Evolutionary conservation across 2,113 vertebrate genomes (phyloP), one percentile per base, ranked within the genome.

Genomic region (Rhabdomys dilectus): DNA sequence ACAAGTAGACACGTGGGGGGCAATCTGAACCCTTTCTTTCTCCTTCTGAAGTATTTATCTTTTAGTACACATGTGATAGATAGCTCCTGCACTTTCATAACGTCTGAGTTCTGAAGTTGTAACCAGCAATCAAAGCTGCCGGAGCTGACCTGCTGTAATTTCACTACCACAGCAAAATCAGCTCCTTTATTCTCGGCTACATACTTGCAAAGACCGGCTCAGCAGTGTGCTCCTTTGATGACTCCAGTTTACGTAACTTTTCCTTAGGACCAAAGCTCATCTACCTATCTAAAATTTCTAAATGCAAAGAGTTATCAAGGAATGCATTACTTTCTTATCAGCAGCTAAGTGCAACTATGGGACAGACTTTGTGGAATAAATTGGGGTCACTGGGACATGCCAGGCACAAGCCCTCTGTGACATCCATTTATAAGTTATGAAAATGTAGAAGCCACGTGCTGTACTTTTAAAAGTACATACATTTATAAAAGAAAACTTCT

Each of bases 61-160:
- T 97, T 97, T 97, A 98, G 97, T 81, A 95, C 86, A 96, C 66
- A 96, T 17, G 77, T 95, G 97, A 96, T 96, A 80, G 93, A 92
- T 97, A 80, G 92, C 90, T 92, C 96, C 97, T 96, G 92, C 84
- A 97, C 98, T 98, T 98, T 97, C 97, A 97, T 98, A 98, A 97
- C 97, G 96, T 97, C 97, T 97, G 97, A 98, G 98, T 98, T 97
- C 96, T 97, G 72, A 97, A 97, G 96, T 91, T 94, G 93, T 95
- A 97, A 98, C 97, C 94, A 97, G 97, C 97, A 98, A 98, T 98
- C 98, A 98, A 95, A 98, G 96, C 98, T 97, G 77, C 93, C 96
- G 97, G 96, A 97, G 90, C 84, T 97, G 96, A 96, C 97, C 81
- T 73, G 96, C 80, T 93, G 72, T 95, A 96, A 97, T 98, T 98